Base-by-base conservation (phyloP, 2,113 vertebrate species). In the Alosa alosa region DNA sequence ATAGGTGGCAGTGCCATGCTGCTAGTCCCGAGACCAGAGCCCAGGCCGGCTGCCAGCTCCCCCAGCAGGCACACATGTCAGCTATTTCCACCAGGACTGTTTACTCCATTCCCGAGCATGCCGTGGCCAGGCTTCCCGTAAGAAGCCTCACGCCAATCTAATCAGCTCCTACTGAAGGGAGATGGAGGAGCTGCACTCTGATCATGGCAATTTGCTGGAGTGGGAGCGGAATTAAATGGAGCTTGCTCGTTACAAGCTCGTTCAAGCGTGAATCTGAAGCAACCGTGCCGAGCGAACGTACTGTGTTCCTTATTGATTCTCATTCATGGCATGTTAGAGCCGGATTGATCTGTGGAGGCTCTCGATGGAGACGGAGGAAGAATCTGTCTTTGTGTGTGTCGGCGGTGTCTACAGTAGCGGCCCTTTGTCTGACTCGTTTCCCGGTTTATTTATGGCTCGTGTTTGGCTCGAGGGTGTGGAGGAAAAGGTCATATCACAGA, bases 261-360 rank as follows among this genome's bases (percentile, higher is more conserved):
- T 46, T 47, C 60, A 55, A 22, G 68, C 52, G 20, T 82, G 49
- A 87, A 25, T 25, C 64, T 39, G 45, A 49, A 86, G 8, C 83
- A 82, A 81, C 72, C 75, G 45, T 31, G 82, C 60, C 85, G 84
- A 64, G 82, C 44, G 82, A 87, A 90, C 87, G 85, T 87, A 91
- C 84, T 60, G 83, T 64, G 84, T 89, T 86, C 55, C 84, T 84
- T 85, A 88, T 93, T 88, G 92, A 93, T 93, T 92, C 93, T 89
- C 87, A 85, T 92, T 91, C 88, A 87, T 86, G 89, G 88, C 88
- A 85, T 50, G 81, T 91, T 90, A 88, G 86, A 17, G 72, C 81
- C 45, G 82, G 90, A 93, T 93, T 88, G 92, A 93, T 90, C 89
- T 85, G 57, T 82, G 90, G 45, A 83, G 86, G 86, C 84, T 86